phyloP scores from a whole-genome alignment of 2,797 vertebrate genomes.

The Pelodytes ibericus region DNA sequence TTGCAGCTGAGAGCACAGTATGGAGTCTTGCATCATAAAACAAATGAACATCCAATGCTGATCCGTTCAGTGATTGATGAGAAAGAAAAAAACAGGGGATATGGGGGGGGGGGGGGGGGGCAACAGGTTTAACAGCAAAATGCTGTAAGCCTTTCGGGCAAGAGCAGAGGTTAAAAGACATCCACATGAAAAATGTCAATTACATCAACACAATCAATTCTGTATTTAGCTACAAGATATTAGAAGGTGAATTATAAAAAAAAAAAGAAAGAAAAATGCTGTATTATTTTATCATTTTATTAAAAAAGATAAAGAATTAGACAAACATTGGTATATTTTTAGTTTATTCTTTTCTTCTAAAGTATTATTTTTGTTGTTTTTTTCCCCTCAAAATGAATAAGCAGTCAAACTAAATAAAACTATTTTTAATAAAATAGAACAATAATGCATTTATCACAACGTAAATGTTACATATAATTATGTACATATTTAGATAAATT shows the following conservation, averaged over 20 bases:
- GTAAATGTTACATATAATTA: too few species aligned
- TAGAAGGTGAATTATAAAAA: slow-evolving; percentile 69
- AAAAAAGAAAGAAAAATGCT: too few species aligned
- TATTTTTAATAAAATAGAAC: too few species aligned
- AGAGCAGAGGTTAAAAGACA: slow-evolving; percentile 36
- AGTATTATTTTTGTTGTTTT: too few species aligned
- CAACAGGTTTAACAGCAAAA: slow-evolving; percentile 21
- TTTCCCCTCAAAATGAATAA: too few species aligned
- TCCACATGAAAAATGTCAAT: slow-evolving; percentile 52
- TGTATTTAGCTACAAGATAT: slow-evolving; percentile 64
- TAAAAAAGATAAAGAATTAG: too few species aligned
- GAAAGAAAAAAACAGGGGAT: too few species aligned
- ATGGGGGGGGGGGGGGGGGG: slow-evolving; percentile 2
- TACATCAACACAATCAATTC: slow-evolving; percentile 61
- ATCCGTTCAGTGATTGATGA: slow-evolving; percentile 3
- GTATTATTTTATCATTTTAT: background rate
- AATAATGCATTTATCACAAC: too few species aligned
- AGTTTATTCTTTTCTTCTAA: too few species aligned
- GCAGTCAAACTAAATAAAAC: too few species aligned
- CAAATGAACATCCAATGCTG: background rate
- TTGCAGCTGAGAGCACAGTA: slow-evolving; percentile 75
- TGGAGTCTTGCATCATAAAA: slow-evolving; percentile 57
- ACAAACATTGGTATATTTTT: too few species aligned
- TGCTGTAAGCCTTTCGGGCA: slow-evolving; percentile 29
- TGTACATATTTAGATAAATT: too few species aligned